Conservation (phyloP, 2,797 vertebrate species). For the Phalanger gymnotis region DNA sequence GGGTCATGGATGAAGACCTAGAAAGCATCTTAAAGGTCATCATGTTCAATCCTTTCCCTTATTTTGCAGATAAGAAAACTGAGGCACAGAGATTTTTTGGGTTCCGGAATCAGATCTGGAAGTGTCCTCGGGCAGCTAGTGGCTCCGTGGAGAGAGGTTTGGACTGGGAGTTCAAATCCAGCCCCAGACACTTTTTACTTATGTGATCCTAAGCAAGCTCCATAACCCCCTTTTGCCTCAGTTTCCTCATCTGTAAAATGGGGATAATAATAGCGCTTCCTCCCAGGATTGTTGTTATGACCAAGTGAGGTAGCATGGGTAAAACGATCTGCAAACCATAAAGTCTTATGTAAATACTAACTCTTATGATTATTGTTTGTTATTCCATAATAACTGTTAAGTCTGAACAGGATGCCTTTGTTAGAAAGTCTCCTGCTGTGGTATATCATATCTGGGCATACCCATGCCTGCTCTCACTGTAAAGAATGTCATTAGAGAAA, state of each 20-base stretch:
- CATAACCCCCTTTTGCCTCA: not conserved
- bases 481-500: not conserved
- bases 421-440: not conserved
- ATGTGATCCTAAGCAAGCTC: not conserved
- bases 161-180: not conserved
- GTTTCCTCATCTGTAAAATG: not conserved
- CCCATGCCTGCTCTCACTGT: not conserved
- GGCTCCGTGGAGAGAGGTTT: not conserved
- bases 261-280: not conserved
- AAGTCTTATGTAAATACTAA: not conserved
- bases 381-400: not conserved
- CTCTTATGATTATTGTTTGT: not conserved
- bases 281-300: not conserved
- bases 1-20: not conserved
- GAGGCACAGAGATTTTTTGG: not conserved
- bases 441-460: not conserved
- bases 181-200: not conserved
- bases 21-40: not conserved
- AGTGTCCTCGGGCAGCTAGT: not conserved
- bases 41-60: not conserved
- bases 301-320: not conserved
- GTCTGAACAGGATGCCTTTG: not conserved
- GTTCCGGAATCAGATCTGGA: not conserved
- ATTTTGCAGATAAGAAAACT: not conserved
- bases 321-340: not conserved